Evolutionary conservation across 2,888 invertebrate species (phyloP), one percentile per base, ranked within the genome.

Genomic region (Ophion obscuratus): DNA sequence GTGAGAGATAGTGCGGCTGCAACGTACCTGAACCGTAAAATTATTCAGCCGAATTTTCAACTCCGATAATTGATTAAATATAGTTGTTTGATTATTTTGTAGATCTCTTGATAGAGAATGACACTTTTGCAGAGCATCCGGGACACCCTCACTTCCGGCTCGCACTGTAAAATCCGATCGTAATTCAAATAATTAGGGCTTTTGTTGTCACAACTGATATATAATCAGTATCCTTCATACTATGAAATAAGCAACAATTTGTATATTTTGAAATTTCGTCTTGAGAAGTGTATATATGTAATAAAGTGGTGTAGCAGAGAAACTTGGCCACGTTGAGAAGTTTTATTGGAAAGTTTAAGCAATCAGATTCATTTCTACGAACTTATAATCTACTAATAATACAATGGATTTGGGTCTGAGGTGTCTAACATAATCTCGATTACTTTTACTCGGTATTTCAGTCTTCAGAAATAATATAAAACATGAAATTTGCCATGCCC

Each of bases 41-140:
- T 94, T 95, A 78, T 95, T 94, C 77, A 97, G 95, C 62, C 95
- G 95, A 73, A 94, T 91, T 86, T 96, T 96, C 57, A 97, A 93
- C 85, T 95, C 95, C 1, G 94, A 94, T 27, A 97, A 93, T 89
- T 96, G 95, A 73, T 92, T 93, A 88, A 95, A 95, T 76, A 97
- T 95, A 76, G 95, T 94, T 44, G 95, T 96, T 89, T 97, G 96
- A 93, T 97, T 97, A 87, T 96, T 96, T 85, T 96, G 95, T 66
- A 97, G 94, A 89, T 96, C 96, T 91, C 96, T 96, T 11, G 96
- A 96, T 9, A 96, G 95, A 14, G 97, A 96, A 92, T 97, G 97
- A 93, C 96, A 97, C 91, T 96, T 95, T 93, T 97, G 97, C 75
- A 97, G 93, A 2, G 96, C 96, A 92, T 97, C 97, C 75, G 96